Percentiles rank a stretch among this genome's conserved stretches.
Evolutionary conservation across 2,113 vertebrate species (phyloP).

Genomic region (Emberiza fucata): DNA sequence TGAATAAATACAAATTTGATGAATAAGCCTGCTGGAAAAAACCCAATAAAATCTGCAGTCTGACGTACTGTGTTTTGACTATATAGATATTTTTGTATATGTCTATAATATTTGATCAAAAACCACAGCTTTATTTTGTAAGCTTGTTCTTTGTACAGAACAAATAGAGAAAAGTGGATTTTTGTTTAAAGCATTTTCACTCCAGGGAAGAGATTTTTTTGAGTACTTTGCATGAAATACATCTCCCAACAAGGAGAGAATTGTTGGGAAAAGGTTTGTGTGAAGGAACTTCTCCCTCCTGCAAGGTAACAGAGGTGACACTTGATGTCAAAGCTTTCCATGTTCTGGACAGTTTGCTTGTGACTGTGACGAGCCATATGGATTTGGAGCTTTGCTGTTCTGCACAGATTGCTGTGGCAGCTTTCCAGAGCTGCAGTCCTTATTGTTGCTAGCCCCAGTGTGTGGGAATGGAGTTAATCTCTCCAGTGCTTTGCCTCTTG

Average conservation of each 20-base stretch:
- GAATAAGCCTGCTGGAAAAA: not conserved
- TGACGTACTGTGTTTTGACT: not conserved
- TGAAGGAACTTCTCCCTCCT: not conserved
- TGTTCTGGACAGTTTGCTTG: not conserved
- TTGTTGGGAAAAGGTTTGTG: not conserved
- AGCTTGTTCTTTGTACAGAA: not conserved
- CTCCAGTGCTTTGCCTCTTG: not conserved
- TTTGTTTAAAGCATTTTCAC: not conserved
- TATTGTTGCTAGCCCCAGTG: not conserved
- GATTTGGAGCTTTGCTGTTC: not conserved
- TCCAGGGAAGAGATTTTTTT: not conserved
- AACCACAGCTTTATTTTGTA: not conserved
- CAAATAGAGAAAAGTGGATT: not conserved
- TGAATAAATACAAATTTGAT: not conserved
- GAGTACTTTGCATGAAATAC: not conserved
- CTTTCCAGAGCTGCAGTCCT: not conserved
- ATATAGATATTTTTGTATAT: not conserved
- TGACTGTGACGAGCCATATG: fast-evolving
- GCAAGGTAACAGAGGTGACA: not conserved
- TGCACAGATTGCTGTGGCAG: not conserved
- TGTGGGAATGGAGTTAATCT: not conserved
- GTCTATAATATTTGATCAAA: not conserved
- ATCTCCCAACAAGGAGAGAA: fast-evolving
- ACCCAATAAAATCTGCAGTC: not conserved
- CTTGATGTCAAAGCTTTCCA: not conserved